These are phyloP conservation scores for Acromyrmex heyeri DNA, from an alignment of 1,140 invertebrate genomes.

Conservation along the genomic window DNA sequence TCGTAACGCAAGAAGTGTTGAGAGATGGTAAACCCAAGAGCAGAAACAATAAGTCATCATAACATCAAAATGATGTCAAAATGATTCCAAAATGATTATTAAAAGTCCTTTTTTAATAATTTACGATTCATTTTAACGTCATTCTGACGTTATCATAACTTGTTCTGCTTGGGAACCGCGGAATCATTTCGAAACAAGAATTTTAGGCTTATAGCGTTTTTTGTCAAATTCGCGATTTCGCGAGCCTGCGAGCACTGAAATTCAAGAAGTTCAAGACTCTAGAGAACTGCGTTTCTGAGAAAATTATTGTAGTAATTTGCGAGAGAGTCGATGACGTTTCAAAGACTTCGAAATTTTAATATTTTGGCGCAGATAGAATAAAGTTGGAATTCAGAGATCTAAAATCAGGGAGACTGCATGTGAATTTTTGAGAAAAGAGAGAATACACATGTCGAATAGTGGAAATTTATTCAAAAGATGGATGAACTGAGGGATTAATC, in stretches of 20 bases:
- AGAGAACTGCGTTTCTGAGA: not conserved
- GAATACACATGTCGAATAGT: not conserved
- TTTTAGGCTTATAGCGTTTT: constrained; percentile 32
- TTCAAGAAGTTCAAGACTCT: not conserved
- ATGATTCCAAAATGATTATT: too few relatives aligned
- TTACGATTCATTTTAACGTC: too few relatives aligned
- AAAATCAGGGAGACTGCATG: not conserved
- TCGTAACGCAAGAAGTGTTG: not conserved
- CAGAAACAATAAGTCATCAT: too few relatives aligned
- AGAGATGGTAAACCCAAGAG: not conserved
- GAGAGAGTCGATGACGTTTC: not conserved
- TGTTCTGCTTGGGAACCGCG: not conserved
- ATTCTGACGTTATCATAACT: too few relatives aligned
- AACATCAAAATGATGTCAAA: too few relatives aligned
- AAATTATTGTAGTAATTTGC: not conserved
- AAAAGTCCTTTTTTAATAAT: too few relatives aligned
- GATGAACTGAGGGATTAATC: not conserved
- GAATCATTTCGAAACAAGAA: not conserved
- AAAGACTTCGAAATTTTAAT: not conserved
- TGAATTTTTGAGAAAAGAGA: not conserved
- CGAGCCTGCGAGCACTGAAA: not conserved
- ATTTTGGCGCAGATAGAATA: constrained; percentile 9
- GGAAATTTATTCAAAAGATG: constrained; percentile 10
- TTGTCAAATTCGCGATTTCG: constrained; percentile 26
- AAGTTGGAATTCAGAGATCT: constrained; percentile 2